Evolutionary conservation across 1,140 invertebrate species (phyloP), one percentile per base, ranked within the genome.

Genomic region (Tyrophagus putrescentiae): DNA sequence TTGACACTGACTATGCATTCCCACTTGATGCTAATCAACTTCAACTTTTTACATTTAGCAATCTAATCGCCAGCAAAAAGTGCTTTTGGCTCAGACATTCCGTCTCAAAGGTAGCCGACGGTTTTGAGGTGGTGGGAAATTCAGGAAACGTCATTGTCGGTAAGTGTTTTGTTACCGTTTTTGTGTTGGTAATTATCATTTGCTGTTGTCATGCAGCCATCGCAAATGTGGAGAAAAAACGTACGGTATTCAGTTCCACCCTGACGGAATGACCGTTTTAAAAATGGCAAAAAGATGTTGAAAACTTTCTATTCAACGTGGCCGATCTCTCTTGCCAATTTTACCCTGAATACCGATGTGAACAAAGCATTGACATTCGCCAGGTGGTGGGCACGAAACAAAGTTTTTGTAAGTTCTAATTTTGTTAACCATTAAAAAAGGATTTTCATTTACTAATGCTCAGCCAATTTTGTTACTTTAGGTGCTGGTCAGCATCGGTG

Each of bases 161-260:
- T 76, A 59, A 48, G 64, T 39, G 21, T 29, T 42, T n/a, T n/a
- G n/a, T n/a, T n/a, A n/a, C n/a, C n/a, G n/a, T n/a, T 36, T 60
- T 1, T 16, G 13, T 23, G 48, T 4, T 34, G 18, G 1, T 16
- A 59, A 1, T 5, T 3, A 28, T 11, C 25, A 57, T 53, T 52
- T 56, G 64, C 56, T 62, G 63, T 62, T n/a, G n/a, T n/a, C n/a
- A n/a, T n/a, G n/a, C 62, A 78, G 92, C 84, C 34, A 91, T 99
- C 69, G 84, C 84, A 54, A 92, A 90, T 75, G 90, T 96, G 66
- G 84, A 88, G 68, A 75, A 84, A 68, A 81, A 84, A 53, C 79
- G 29, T 99, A 95, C 71, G 95, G 95, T 27, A 83, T 98, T 45
- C 95, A 99, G 75, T 99, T 98, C 75, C 95, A 98, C 74, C 91